A percentile compares a stretch with the other conserved stretches of the same genome.
Evolutionary conservation across 2,888 invertebrate genomes (phyloP).

Genomic region (Cyclophora albipunctata): DNA sequence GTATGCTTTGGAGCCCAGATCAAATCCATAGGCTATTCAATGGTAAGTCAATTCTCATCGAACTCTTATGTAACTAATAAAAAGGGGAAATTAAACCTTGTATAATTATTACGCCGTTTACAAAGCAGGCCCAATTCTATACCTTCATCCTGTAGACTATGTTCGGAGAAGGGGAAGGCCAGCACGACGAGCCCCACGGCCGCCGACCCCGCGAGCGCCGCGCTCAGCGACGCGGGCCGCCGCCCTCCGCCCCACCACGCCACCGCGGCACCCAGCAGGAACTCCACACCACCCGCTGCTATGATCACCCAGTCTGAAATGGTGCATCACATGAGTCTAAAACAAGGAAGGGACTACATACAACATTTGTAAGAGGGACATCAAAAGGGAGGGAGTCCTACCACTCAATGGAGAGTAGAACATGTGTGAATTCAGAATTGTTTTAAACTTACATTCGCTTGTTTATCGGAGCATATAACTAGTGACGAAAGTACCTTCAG

Average conservation of each 20-base stretch:
- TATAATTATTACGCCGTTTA: too few species aligned
- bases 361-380: too few species aligned
- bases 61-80: too few species aligned
- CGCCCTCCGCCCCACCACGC: conserved; percentile 46
- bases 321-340: background rate
- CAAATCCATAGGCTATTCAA: too few species aligned
- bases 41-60: too few species aligned
- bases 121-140: conserved; percentile 11
- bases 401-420: too few species aligned
- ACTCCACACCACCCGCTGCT: conserved; percentile 39
- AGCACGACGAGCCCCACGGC: conserved; percentile 42
- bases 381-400: too few species aligned
- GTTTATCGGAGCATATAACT: background rate
- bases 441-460: too few species aligned
- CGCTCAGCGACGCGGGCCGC: conserved; percentile 41
- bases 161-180: conserved; percentile 42
- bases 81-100: too few species aligned
- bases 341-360: background rate
- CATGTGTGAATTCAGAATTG: background rate
- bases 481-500: conserved; percentile 37
- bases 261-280: conserved; percentile 35
- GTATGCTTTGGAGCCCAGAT: too few species aligned
- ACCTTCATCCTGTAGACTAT: conserved; percentile 41
- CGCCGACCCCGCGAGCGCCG: conserved; percentile 41
- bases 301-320: conserved; percentile 48